Evolutionary conservation across 2,113 vertebrate species (phyloP), one percentile per base, ranked within the genome.

Genomic region (Myotis lucifugus): DNA sequence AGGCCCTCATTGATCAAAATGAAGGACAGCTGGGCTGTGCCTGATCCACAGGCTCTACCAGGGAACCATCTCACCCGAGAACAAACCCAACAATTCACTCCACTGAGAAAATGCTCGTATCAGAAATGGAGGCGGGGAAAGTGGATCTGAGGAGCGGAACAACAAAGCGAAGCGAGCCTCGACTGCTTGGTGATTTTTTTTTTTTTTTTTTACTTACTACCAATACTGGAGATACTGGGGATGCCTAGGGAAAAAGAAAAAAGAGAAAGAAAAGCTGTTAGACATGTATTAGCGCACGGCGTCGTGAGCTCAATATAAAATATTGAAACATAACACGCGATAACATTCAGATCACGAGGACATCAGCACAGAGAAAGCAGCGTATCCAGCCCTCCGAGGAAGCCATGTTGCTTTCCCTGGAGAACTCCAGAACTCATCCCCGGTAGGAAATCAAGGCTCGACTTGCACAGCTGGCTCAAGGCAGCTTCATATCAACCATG

Each of bases 201-300:
- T 40, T 27, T 74, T 97, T 96, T 98, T 97, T 96, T 98, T 99
- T 98, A 99, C 99, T 99, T 99, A 99, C 99, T 99, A 99, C 99
- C 99, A 96, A 99, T 99, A 98, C 99, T 99, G 98, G 99, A 99
- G 98, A 98, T 99, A 98, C 99, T 99, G 98, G 99, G 99, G 97
- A 99, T 98, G 99, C 99, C 99, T 99, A 98, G 37, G 98, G 95
- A 98, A 92, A 98, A 95, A 77, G 29, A 67, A 98, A 96, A 98
- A 97, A 69, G 98, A 97, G 86, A 95, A 94, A 95, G 94, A 97
- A 90, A 93, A 94, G 72, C 2, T 70, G 72, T 70, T 98, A 98
- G 97, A 34, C 61, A 4, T 86, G 93, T 96, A 81, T 91, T 88
- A 72, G 32, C 27, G 79, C 23, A 23, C 52, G 64, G 79, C n/a